These are phyloP conservation scores for Tetragonisca angustula DNA, from an alignment of 2,888 invertebrate species.

Conservation along the genomic window DNA sequence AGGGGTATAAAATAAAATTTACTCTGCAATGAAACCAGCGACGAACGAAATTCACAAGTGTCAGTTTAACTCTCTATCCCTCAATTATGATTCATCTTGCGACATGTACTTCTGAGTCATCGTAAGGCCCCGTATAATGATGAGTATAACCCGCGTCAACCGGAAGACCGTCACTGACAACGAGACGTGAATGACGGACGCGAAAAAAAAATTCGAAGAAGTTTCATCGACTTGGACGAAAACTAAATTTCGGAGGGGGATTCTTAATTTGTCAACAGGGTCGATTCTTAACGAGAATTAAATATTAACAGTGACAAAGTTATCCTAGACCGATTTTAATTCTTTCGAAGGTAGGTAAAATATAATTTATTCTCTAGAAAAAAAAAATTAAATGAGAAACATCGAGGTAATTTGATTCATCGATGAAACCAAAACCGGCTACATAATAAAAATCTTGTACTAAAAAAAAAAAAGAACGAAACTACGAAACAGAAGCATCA, in stretches of 20 bases:
- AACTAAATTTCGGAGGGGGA: too few relatives aligned
- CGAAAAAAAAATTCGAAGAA: slow-evolving; percentile 7
- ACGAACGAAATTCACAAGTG: neutral
- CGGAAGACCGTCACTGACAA: slow-evolving; percentile 31
- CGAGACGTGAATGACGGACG: slow-evolving; percentile 11
- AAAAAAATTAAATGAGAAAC: too few relatives aligned
- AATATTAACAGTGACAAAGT: too few relatives aligned
- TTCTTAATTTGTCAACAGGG: too few relatives aligned
- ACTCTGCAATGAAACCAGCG: neutral
- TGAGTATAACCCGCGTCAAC: slow-evolving; percentile 4
- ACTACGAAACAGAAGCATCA: neutral
- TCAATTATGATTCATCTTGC: slow-evolving; percentile 37
- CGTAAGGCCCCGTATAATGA: neutral
- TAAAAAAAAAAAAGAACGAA: neutral
- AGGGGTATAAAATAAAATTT: neutral
- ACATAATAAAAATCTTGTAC: neutral
- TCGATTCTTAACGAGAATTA: too few relatives aligned
- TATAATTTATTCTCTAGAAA: too few relatives aligned
- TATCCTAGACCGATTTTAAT: too few relatives aligned
- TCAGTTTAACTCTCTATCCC: neutral
- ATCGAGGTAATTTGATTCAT: too few relatives aligned
- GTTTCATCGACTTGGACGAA: too few relatives aligned
- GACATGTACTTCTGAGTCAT: slow-evolving; percentile 31
- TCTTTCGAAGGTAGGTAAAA: too few relatives aligned
- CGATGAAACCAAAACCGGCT: too few relatives aligned